These are phyloP conservation scores for Leptopilina boulardi DNA, from an alignment of 1,140 invertebrate species.

Conservation along the genomic window DNA sequence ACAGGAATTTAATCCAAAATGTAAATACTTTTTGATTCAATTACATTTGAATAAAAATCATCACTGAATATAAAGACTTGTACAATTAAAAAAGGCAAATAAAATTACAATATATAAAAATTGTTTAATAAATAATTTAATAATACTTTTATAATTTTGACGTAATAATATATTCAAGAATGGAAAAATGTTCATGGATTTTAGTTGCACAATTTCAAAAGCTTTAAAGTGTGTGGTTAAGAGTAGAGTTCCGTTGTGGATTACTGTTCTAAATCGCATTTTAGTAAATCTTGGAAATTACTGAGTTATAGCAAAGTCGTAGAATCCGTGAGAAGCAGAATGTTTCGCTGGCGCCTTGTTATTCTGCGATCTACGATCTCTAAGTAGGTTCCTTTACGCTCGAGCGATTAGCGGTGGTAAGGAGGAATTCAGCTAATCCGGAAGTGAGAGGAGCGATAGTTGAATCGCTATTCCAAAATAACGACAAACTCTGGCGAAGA, in stretches of 20 bases:
- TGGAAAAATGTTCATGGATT: background rate
- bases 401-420: constrained; percentile 31
- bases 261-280: constrained; percentile 6
- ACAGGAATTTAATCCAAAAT: background rate
- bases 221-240: background rate
- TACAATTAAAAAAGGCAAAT: no score
- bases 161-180: no score
- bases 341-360: constrained; percentile 35
- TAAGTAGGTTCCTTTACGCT: constrained; percentile 16
- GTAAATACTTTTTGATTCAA: background rate
- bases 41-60: no score
- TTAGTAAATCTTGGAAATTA: background rate
- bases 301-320: constrained; percentile 42
- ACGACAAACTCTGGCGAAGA: constrained; percentile 27
- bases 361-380: constrained; percentile 8
- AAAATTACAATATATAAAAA: background rate
- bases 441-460: constrained; percentile 15
- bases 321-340: constrained; percentile 32
- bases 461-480: constrained; percentile 24
- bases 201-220: background rate
- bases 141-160: no score
- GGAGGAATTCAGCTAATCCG: constrained; percentile 34
- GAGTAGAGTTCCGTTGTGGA: background rate
- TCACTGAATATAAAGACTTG: no score
- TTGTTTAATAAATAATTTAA: no score